phyloP scores from a whole-genome alignment of 1,140 invertebrate genomes.

The Drosophila dunni region DNA sequence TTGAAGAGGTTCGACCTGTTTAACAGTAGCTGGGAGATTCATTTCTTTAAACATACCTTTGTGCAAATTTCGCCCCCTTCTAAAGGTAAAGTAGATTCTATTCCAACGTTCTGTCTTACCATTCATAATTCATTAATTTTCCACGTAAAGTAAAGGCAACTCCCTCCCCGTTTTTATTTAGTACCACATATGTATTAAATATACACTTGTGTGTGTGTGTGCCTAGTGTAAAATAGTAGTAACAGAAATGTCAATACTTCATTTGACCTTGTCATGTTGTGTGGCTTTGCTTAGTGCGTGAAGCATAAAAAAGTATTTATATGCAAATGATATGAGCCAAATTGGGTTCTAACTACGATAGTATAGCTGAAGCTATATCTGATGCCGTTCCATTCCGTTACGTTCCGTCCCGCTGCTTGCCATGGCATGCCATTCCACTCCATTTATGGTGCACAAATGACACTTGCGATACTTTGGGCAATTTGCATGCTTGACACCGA shows the following conservation, averaged over 20 bases:
- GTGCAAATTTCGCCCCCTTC: too few species aligned
- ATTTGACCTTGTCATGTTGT: slow-evolving; percentile 65
- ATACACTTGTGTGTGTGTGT: not conserved
- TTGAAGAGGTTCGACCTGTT: too few species aligned
- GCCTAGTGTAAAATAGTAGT: slow-evolving; percentile 11
- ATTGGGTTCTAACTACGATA: slow-evolving; percentile 34
- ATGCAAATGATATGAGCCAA: slow-evolving; percentile 28
- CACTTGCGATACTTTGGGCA: slow-evolving; percentile 70
- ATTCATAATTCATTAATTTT: too few species aligned
- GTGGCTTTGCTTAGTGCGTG: not conserved
- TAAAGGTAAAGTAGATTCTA: too few species aligned
- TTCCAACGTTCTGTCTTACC: too few species aligned
- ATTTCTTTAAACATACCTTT: too few species aligned
- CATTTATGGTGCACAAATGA: slow-evolving; percentile 63
- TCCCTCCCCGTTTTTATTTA: too few species aligned
- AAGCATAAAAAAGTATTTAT: slow-evolving; percentile 10
- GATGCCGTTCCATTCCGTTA: not conserved
- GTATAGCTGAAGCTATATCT: not conserved
- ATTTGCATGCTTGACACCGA: slow-evolving; percentile 78
- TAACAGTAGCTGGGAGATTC: too few species aligned
- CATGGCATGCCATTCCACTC: slow-evolving; percentile 15
- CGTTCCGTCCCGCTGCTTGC: not conserved
- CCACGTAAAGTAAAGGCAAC: too few species aligned
- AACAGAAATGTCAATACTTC: slow-evolving; percentile 23
- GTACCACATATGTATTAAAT: not conserved